Base-by-base conservation (phyloP, 2,888 invertebrate genomes). In the Dioctria linearis region DNA sequence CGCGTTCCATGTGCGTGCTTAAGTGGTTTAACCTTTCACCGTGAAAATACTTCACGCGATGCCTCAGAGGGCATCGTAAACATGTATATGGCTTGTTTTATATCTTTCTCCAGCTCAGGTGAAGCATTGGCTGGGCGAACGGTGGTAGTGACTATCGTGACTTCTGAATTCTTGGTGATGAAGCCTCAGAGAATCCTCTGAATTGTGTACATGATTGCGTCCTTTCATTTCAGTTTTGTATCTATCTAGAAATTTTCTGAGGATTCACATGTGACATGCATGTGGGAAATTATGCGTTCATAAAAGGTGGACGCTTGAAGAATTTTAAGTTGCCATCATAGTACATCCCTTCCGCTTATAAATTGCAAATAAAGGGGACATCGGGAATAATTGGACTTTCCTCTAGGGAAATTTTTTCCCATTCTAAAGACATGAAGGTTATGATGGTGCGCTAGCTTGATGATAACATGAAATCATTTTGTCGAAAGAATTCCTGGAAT, bases 241-340 rank as follows among this genome's bases (percentile, higher is more conserved):
- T 76, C 63, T 76, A 76, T 63, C 61, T 46, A 42, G 57, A 63
- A 76, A 61, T 63, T 76, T 76, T 76, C 63, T 61, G 51, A 78
- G 78, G 66, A 79, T 79, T 79, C 78, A 71, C 79, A 76, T 82
- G 78, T 82, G 82, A 82, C 80, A 78, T 82, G 79, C 80, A 82
- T 82, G 82, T 82, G 71, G 80, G 80, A 82, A 82, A 82, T 82
- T 80, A 82, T 81, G 82, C 80, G 82, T 82, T 82, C 82, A 82
- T 82, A 82, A 82, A 82, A 79, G 63, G 82, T 82, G 80, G 79
- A 82, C 80, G 82, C 80, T 80, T 57, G 49, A 76, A 73, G 82
- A 80, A 82, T 82, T 82, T 82, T 82, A 82, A 82, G 78, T 78
- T 63, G 78, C 57, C 42, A 39, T 63, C 51, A 25, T 25, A 25